These are phyloP conservation scores for Phyllotreta cruciferae DNA, from an alignment of 2,888 invertebrate genomes.

Conservation along the genomic window DNA sequence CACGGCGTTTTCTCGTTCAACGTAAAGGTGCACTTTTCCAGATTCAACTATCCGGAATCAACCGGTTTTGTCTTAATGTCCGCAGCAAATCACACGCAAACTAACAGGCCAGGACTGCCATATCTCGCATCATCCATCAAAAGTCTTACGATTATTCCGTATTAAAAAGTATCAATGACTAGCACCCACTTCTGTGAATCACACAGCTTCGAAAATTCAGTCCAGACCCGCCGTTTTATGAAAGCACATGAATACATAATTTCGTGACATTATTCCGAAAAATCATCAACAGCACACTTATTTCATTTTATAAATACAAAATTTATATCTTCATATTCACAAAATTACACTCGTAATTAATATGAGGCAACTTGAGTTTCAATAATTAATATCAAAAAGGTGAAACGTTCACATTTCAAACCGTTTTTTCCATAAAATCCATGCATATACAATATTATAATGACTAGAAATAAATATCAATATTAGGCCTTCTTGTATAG, in stretches of 20 bases:
- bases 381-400: conserved; percentile 11
- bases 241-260: conserved; percentile 44
- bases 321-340: conserved; percentile 40
- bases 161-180: background rate
- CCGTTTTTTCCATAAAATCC: too few relatives aligned
- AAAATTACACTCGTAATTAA: conserved; percentile 38
- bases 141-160: too few relatives aligned
- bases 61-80: conserved; percentile 21
- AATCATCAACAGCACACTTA: conserved; percentile 42
- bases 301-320: conserved; percentile 38
- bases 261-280: conserved; percentile 34
- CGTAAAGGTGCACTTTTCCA: conserved; percentile 29
- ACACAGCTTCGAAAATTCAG: conserved; percentile 3
- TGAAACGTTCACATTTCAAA: too few relatives aligned
- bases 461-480: too few relatives aligned
- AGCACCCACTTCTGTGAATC: background rate
- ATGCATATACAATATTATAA: too few relatives aligned
- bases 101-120: conserved; percentile 26
- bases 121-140: background rate
- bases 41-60: conserved; percentile 30
- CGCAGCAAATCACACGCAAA: conserved; percentile 49
- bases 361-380: conserved; percentile 39
- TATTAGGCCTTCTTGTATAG: too few relatives aligned
- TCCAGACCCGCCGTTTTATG: conserved; percentile 4
- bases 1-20: conserved; percentile 21